Conservation (phyloP, 1,140 invertebrate species). For the Aphelinus certus region DNA sequence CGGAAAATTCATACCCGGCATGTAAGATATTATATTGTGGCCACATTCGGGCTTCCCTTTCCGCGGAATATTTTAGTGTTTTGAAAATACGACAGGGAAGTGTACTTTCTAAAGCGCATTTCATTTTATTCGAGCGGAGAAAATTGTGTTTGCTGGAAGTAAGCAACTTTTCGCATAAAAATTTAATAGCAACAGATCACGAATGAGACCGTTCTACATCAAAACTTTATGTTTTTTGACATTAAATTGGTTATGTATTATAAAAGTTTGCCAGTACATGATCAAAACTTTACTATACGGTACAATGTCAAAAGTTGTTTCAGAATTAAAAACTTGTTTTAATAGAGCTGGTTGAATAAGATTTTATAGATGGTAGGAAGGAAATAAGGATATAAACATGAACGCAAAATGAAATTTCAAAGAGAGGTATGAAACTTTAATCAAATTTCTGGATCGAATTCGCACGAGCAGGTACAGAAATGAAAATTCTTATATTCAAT, state of each 20-base stretch:
- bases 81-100: constrained; percentile 28
- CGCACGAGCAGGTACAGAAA: too few relatives aligned
- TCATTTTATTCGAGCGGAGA: constrained; percentile 41
- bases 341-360: constrained; percentile 38
- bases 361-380: constrained; percentile 30
- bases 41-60: neutral
- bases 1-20: too few relatives aligned
- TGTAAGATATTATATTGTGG: too few relatives aligned
- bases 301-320: constrained; percentile 42
- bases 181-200: constrained; percentile 43
- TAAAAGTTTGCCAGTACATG: constrained; percentile 39
- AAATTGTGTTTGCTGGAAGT: constrained; percentile 40
- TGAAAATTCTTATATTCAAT: too few relatives aligned
- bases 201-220: constrained; percentile 43
- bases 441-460: too few relatives aligned
- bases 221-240: constrained; percentile 43
- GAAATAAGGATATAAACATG: too few relatives aligned
- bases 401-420: too few relatives aligned
- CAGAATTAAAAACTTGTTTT: constrained; percentile 43
- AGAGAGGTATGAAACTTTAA: too few relatives aligned
- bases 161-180: constrained; percentile 43
- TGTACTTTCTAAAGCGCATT: constrained; percentile 40
- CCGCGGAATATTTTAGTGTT: constrained; percentile 23
- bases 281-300: constrained; percentile 38
- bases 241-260: constrained; percentile 44